phyloP scores from a whole-genome alignment of 2,888 invertebrate genomes.

The Mesopsocus fuscifrons region DNA sequence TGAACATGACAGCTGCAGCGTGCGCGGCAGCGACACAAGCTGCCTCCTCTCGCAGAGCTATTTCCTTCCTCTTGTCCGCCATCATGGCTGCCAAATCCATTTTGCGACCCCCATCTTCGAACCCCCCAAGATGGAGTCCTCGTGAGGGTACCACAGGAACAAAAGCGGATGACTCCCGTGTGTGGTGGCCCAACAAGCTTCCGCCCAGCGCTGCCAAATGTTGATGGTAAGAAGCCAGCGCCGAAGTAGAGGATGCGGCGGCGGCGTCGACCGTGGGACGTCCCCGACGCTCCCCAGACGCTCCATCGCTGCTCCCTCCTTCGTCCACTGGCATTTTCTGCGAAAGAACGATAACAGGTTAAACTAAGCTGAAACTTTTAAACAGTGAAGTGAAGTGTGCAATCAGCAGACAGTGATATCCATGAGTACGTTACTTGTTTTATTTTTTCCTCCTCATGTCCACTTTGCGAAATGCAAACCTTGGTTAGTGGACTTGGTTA shows the following conservation, averaged over 20 bases:
- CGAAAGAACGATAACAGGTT: neutral
- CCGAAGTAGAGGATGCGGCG: neutral
- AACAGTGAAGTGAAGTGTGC: too few species aligned
- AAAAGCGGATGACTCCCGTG: constrained; percentile 63
- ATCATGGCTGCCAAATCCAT: constrained; percentile 9
- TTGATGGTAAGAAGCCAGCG: constrained; percentile 1
- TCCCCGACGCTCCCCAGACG: neutral
- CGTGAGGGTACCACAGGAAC: constrained; percentile 72
- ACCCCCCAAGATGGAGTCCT: constrained; percentile 43
- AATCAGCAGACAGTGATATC: too few species aligned
- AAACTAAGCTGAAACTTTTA: too few species aligned
- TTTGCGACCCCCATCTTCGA: constrained; percentile 18
- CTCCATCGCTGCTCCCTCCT: neutral
- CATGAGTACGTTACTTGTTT: too few species aligned
- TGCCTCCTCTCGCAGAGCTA: constrained; percentile 52
- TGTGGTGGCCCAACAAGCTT: constrained; percentile 2
- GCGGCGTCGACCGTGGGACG: neutral
- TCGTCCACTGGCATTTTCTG: constrained; percentile 2
- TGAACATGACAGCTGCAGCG: constrained; percentile 34
- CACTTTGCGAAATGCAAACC: too few species aligned
- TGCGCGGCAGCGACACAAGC: constrained; percentile 25
- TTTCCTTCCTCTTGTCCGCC: constrained; percentile 38
- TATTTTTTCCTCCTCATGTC: too few species aligned
- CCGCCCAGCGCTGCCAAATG: constrained; percentile 1
- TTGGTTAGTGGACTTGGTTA: too few species aligned